Base-by-base conservation (phyloP, 2,113 vertebrate genomes). In the Tor tambroides region DNA sequence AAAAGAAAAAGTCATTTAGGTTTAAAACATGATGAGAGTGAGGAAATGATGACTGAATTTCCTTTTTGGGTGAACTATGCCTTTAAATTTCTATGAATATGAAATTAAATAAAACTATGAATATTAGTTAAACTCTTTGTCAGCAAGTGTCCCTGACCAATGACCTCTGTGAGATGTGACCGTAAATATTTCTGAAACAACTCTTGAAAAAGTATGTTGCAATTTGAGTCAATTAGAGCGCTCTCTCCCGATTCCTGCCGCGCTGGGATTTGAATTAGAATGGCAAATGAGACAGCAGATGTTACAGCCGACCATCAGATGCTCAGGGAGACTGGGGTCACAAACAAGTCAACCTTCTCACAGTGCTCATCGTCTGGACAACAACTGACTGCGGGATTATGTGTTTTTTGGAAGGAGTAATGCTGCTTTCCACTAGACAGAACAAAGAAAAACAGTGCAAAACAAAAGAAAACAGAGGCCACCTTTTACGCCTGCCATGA, bases 221-320 rank as follows among this genome's bases (percentile, higher is more conserved):
- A 74, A 87, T 88, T 89, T 84, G 30, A 86, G 67, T 84, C 89
- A 90, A 83, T 92, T 91, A 87, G 75, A 86, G 84, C 83, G 82
- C 32, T 69, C 46, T 77, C 72, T 85, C 89, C 88, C 59, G 81
- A 86, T 87, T 84, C 90, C 87, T 79, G 80, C 87, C 86, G 77
- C 80, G 51, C 59, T 54, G 86, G 90, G 91, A 89, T 91, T 86
- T 76, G 85, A 91, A 93, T 90, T 88, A 91, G 75, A 83, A 87
- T 87, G 85, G 86, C 90, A 91, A 90, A 92, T 92, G 90, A 90
- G 84, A 71, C 12, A 71, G 79, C 87, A 90, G 85, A 88, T 88
- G 91, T 90, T 88, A 75, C 71, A 86, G 83, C 82, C 11, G 63
- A 81, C 71, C 83, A 69, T 92, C 90, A 90, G 86, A 88, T 91